phyloP scores from a whole-genome alignment of 2,113 vertebrate species.

The Puma concolor region DNA sequence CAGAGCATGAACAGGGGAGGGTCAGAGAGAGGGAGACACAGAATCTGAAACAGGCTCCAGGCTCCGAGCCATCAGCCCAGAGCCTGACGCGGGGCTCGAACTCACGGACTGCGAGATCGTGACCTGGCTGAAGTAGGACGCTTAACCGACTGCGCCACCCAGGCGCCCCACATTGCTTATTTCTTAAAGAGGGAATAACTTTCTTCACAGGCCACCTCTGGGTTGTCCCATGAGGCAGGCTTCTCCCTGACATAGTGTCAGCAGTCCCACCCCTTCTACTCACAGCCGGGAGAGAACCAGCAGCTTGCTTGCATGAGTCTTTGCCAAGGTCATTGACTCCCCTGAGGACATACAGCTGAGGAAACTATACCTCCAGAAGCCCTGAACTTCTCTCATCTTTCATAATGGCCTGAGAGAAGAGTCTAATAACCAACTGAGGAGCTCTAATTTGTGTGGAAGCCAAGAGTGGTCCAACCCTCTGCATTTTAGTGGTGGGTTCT shows the following conservation, averaged over 20 bases:
- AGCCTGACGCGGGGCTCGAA: too few species aligned
- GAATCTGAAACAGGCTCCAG: too few species aligned
- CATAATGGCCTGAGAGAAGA: background rate
- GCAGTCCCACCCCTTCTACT: background rate
- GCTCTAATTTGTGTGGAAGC: background rate
- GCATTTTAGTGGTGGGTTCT: background rate
- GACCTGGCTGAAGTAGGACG: too few species aligned
- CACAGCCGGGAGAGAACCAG: background rate
- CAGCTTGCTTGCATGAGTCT: background rate
- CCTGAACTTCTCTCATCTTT: background rate
- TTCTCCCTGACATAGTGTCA: background rate
- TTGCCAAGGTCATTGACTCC: background rate
- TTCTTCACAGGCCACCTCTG: background rate
- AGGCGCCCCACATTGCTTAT: background rate
- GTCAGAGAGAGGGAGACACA: too few species aligned
- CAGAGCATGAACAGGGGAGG: too few species aligned
- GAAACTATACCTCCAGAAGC: background rate
- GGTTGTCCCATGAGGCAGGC: background rate
- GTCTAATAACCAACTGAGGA: background rate
- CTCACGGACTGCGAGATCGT: too few species aligned
- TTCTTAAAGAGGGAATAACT: background rate
- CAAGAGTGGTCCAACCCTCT: background rate
- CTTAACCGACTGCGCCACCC: too few species aligned
- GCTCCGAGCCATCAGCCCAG: too few species aligned
- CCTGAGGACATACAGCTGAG: background rate